Base-by-base conservation (phyloP, 2,113 vertebrate species). In the Calonectris borealis region DNA sequence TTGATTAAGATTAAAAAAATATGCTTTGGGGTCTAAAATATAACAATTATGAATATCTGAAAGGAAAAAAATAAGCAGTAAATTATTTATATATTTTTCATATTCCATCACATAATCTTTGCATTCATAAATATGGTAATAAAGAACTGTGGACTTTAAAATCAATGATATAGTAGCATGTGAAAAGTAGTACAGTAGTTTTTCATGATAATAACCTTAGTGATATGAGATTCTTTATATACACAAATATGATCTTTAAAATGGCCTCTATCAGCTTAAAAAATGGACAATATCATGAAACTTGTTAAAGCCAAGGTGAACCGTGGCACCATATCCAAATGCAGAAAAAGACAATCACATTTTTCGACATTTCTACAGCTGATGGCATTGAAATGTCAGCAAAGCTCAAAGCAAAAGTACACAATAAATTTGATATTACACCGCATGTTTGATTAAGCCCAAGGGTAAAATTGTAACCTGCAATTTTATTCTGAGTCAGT, bases 381-480 rank as follows among this genome's bases (percentile, higher is more conserved):
- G 94, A 95, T 97, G 94, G 95, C 95, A 91, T 85, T 97, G 89
- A 96, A 97, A 94, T 97, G 94, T 96, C 93, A 96, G 93, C 76
- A 97, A 96, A 95, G 94, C 96, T 96, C 93, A 96, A 96, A 94
- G 95, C 89, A 96, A 92, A 95, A 95, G 93, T 96, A 93, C 96
- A 96, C 94, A 97, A 95, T 97, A 97, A 95, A 96, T 97, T 96
- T 97, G 94, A 96, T 97, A 97, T 94, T 95, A 95, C 68, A 95
- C 80, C 81, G 82, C 83, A 97, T 97, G 93, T 97, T 97, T 97
- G 96, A 96, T 97, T 96, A 97, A 97, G 94, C 94, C 95, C 94
- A 96, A 94, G 96, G 97, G 93, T 96, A 94, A 96, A 95, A 96
- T 76, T 87, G 94, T 96, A 95, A 93, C 95, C 86, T 91, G 81